A percentile compares a stretch with the other conserved stretches of the same genome.
phyloP scores from a whole-genome alignment of 2,797 vertebrate genomes.

The Paramormyrops hopkinsi region DNA sequence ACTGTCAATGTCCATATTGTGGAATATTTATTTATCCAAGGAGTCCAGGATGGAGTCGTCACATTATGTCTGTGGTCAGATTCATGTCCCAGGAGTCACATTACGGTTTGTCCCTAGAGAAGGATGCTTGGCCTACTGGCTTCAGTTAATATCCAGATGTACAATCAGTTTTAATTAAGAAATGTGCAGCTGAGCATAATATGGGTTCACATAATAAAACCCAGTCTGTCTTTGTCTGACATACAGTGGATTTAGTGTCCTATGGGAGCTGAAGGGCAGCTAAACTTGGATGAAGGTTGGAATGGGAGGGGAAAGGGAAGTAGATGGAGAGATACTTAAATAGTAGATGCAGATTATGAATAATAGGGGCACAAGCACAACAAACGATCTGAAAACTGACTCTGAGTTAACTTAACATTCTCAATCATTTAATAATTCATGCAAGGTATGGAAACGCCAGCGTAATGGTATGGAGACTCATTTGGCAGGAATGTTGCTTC shows the following conservation, averaged over 20 bases:
- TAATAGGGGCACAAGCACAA: background rate
- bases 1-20: background rate
- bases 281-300: background rate
- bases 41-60: background rate
- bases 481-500: background rate
- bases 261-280: background rate
- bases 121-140: background rate
- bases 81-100: background rate
- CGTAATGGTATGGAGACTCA: background rate
- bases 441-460: background rate
- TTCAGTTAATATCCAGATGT: background rate
- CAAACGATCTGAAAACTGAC: background rate
- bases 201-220: background rate
- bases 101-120: background rate
- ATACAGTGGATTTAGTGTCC: background rate
- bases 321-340: background rate
- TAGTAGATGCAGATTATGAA: background rate
- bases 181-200: background rate
- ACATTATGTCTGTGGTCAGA: background rate
- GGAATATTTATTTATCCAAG: background rate
- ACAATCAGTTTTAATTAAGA: background rate
- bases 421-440: background rate
- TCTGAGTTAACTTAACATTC: background rate
- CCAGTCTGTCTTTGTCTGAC: background rate
- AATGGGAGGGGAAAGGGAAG: background rate